phyloP scores from a whole-genome alignment of 1,140 invertebrate species.

The Asobara japonica region DNA sequence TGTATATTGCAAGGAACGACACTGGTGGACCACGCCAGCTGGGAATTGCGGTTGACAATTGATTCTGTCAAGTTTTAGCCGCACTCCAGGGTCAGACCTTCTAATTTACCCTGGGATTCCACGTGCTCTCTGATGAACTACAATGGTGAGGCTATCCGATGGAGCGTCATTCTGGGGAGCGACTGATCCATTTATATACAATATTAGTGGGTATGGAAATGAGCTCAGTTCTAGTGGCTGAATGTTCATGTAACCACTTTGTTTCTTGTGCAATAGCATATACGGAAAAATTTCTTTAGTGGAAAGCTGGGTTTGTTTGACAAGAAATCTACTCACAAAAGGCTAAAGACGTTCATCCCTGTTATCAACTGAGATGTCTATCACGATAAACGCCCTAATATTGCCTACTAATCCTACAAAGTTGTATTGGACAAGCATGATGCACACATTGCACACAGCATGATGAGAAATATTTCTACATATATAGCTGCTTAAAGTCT shows the following conservation, averaged over 20 bases:
- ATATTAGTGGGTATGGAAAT: no score
- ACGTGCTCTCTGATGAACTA: neutral
- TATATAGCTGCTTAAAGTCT: neutral
- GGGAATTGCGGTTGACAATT: slow-evolving; percentile 53
- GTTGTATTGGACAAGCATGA: neutral
- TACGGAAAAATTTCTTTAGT: no score
- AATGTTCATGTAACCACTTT: no score
- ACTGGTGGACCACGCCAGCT: slow-evolving; percentile 28
- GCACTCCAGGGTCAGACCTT: slow-evolving; percentile 7
- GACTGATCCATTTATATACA: no score
- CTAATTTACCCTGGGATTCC: slow-evolving; percentile 39
- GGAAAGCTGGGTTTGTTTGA: no score
- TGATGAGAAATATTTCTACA: neutral
- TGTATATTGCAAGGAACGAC: slow-evolving; percentile 12
- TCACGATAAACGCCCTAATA: no score
- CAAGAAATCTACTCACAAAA: no score
- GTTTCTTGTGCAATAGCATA: no score
- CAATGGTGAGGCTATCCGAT: neutral
- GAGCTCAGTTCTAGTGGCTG: no score
- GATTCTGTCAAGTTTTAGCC: slow-evolving; percentile 40
- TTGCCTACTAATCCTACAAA: neutral
- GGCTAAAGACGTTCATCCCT: no score
- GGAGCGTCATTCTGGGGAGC: no score
- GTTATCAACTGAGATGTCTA: no score
- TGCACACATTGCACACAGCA: neutral